Base-by-base conservation (phyloP, 2,888 invertebrate genomes). In the Diaperis boleti region DNA sequence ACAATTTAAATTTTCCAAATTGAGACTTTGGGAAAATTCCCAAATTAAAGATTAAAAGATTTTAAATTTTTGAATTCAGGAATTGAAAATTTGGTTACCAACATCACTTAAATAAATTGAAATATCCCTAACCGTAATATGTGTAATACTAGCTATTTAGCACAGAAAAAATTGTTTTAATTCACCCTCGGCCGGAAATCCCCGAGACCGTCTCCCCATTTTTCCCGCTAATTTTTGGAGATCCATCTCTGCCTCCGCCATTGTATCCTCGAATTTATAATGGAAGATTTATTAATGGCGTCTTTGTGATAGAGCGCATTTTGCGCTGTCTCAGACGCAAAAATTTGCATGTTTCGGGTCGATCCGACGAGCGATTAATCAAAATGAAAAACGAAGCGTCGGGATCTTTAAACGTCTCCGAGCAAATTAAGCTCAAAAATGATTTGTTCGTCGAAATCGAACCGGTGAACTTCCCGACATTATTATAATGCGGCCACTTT, bases 261-360 rank as follows among this genome's bases (percentile, higher is more conserved):
- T 26, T 26, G 26, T 26, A 26, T 26, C 26, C 26, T 26, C 6
- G 26, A 26, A 26, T 26, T 26, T 26, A 26, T 26, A 26, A 26
- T 5, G n/a, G 26, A 44, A 44, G 44, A 44, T 44, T 44, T 44
- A 44, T 44, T 44, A 44, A 44, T 44, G 44, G 20, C 26, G 26
- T 26, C 44, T 20, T 44, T 26, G 20, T 44, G 44, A 18, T 44
- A 44, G 26, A 44, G 26, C 20, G 44, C 20, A 44, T 20, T 44
- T 44, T 44, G 26, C 11, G 44, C 22, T 26, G 22, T 44, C 44
- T 22, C 44, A 18, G 44, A 44, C 20, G 20, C 44, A 44, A 44
- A 44, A 44, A 49, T 49, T 49, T 49, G 49, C 49, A 49, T 49
- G 33, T 35, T 49, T 17, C 5, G 10, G 35, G 35, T 49, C 20